Evolutionary conservation across 2,797 vertebrate genomes (phyloP), one percentile per base, ranked within the genome.

Genomic region (Cygnus olor): DNA sequence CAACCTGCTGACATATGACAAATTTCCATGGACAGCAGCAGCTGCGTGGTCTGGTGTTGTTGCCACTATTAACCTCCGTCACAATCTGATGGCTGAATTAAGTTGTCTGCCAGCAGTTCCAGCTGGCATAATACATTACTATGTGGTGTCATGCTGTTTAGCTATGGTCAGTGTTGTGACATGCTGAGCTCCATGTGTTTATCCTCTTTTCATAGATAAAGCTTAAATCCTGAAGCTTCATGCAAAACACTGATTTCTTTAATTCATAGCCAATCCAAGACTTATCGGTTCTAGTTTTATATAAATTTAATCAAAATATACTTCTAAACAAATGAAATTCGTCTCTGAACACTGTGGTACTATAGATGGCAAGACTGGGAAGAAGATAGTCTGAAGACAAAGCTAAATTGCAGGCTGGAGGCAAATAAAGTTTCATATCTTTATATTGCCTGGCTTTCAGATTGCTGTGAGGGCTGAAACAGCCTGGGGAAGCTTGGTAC

Each of bases 121-220:
- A 97, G 94, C 95, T 97, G 96, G 96, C 93, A 96, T 86, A 32
- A 95, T 84, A 93, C 90, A 93, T 93, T 93, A 94, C 60, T 89
- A 16, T 44, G 56, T 68, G 90, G 77, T 83, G 65, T 95, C 95
- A 82, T 40, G 89, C 89, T 96, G 95, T 80, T 97, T 95, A 95
- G 85, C 94, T 82, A 87, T 57, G 91, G 95, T 86, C 88, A 84
- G 85, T 27, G 64, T 56, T 94, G 79, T 80, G 80, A 95, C 93
- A 96, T 58, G 78, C 85, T 94, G 94, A 94, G 79, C 30, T 85
- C 79, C 83, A 66, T 80, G 58, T 90, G 69, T 90, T 96, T 94
- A 89, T 79, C 69, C 72, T 45, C 54, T 81, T 89, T 86, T 78
- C 92, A 85, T 85, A 92, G 84, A 89, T 68, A 77, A 89, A 91